phyloP scores from a whole-genome alignment of 2,888 invertebrate species.

The Ochlodes sylvanus region DNA sequence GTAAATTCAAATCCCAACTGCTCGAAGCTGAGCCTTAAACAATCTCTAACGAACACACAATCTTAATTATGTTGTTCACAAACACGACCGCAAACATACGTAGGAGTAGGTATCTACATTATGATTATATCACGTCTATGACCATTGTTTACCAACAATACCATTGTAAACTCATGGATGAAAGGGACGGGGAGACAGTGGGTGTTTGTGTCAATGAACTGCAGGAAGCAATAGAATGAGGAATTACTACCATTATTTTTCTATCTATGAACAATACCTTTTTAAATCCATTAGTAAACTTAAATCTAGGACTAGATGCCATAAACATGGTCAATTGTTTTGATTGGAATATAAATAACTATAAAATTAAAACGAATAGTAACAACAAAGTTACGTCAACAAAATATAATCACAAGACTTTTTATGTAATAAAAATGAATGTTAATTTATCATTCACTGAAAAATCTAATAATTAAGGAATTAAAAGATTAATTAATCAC shows the following conservation, averaged over 20 bases:
- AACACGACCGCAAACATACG: constrained; percentile 25
- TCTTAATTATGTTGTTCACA: constrained; percentile 18
- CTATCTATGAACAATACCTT: neutral
- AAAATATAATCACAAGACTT: constrained; percentile 2
- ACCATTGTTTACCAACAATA: constrained; percentile 47
- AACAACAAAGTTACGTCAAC: neutral
- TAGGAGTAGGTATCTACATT: constrained; percentile 11
- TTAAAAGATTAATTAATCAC: constrained; percentile 3
- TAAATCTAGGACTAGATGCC: neutral
- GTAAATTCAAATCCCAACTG: neutral
- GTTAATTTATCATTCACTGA: neutral
- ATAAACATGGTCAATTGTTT: neutral
- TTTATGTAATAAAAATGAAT: constrained; percentile 1
- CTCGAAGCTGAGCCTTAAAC: neutral
- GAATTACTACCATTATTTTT: neutral
- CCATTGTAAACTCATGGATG: constrained; percentile 34
- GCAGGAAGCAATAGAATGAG: constrained; percentile 14
- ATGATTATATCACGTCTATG: constrained; percentile 27
- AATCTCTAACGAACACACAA: neutral
- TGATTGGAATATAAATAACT: neutral
- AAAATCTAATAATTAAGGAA: constrained; percentile 1
- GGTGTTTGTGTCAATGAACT: constrained; percentile 34
- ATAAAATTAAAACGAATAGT: neutral
- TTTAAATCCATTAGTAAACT: neutral
- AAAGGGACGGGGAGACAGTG: constrained; percentile 26